Base-by-base conservation (phyloP, 2,888 invertebrate genomes). In the Microplitis deprimator region DNA sequence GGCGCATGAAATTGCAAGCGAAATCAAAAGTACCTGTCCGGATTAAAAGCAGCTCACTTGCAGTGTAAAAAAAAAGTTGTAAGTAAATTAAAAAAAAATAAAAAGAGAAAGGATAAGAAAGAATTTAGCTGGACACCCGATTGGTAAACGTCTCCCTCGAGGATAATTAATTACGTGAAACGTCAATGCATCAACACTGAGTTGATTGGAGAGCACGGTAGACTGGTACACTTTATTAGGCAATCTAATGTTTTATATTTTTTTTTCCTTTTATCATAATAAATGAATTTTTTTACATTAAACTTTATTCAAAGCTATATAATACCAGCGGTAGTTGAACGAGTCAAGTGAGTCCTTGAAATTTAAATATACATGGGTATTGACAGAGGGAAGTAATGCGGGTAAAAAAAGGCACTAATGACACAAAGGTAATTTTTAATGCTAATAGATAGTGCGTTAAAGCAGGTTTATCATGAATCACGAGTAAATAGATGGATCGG, bases 361-460 rank as follows among this genome's bases (percentile, higher is more conserved):
- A 29, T 29, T 29, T 29, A 29, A 29, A 29, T 29, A 29, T 29
- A 29, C 29, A 29, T 29, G 29, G 29, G 29, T 29, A 29, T 29
- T 29, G 29, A 29, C 29, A 29, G 29, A 29, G 29, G 40, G 6
- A 40, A 73, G 73, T 67, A 59, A 67, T 38, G 73, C 59, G 59
- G 67, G 38, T 67, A 73, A 73, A 73, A 41, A 73, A 73, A 73
- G 29, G 59, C 17, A 67, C 73, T 73, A 73, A 73, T 73, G 73
- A 67, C 73, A 67, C 16, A 65, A 50, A 20, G 67, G 67, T 73
- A 73, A 73, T 73, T 73, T 73, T 73, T 73, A 73, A 73, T 73
- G 73, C 67, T 73, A 73, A 73, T 73, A 67, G 73, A 67, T 68
- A 73, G 73, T 76, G 73, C 79, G 78, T 76, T 68, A 79, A 69